Percentiles rank a stretch among this genome's conserved stretches.
Evolutionary conservation across 2,113 vertebrate genomes (phyloP).

Genomic region (Diphyllodes magnificus): DNA sequence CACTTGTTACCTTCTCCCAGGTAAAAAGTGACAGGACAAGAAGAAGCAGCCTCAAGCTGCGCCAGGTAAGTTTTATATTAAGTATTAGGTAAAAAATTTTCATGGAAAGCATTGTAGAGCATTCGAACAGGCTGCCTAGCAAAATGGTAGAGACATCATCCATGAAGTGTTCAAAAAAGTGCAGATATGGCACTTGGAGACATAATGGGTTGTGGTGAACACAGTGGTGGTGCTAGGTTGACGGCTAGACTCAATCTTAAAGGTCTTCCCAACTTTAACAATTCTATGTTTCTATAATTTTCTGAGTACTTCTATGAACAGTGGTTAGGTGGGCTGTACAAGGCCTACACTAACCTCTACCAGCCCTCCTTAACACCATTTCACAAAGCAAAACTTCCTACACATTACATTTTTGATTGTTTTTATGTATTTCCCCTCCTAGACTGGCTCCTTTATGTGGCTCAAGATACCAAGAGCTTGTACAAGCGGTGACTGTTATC

Average conservation of each 20-base stretch:
- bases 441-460: background rate
- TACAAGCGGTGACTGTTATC: background rate
- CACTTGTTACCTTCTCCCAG: background rate
- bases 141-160: background rate
- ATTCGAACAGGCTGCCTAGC: background rate
- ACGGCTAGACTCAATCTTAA: background rate
- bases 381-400: background rate
- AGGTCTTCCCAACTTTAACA: background rate
- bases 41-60: background rate
- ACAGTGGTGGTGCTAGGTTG: no score
- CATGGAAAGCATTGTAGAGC: fast-evolving
- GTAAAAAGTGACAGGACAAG: background rate
- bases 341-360: background rate
- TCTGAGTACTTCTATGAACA: background rate
- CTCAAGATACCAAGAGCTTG: background rate
- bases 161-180: background rate
- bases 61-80: background rate
- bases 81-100: background rate
- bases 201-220: background rate
- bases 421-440: background rate
- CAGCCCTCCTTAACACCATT: background rate
- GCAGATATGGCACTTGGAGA: background rate
- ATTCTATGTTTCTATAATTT: background rate
- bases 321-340: background rate
- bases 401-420: background rate